Base-by-base conservation (phyloP, 2,113 vertebrate genomes). In the Irena cyanogastra region DNA sequence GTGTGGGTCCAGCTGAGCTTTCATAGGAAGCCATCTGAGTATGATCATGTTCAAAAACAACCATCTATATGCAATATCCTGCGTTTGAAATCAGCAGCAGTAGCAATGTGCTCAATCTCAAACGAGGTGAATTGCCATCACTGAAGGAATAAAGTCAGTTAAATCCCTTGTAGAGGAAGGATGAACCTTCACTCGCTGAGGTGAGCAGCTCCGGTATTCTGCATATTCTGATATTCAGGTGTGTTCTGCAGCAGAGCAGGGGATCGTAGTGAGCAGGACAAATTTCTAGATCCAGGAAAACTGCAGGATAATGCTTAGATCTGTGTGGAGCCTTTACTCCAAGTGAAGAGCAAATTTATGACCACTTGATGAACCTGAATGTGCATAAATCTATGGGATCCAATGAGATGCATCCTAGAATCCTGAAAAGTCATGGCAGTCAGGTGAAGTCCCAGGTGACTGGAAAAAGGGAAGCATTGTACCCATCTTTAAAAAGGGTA, bases 171-270 rank as follows among this genome's bases (percentile, higher is more conserved):
- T 22, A 42, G 18, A 8, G 10, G 0, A 5, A 37, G 44, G 5
- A 33, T 28, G 28, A 50, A 11, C 15, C 18, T n/a, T 64, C 22
- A 11, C 42, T 88, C 35, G 16, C 18, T 31, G 52, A 37, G 27
- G 18, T 23, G 9, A 50, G 19, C 50, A 44, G 24, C n/a, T 70
- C 19, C 0, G 1, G 13, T 63, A 18, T 60, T 60, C 56, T 0
- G 0, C 0, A 0, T 56, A 16, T 74, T 74, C 10, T 0, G 1
- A 13, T 60, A 14, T 49, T 37, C 24, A 41, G 20, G 11, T 4
- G 8, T 22, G 5, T 54, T 60, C 47, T 0, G 0, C 23, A 39
- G 28, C 33, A 45, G 39, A 69, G 19, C 27, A 70, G 39, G 47
- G 47, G 19, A 61, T 54, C 0, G 0, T 3, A 10, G 8, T 24